These are phyloP conservation scores for Teleogryllus oceanicus DNA, from an alignment of 2,888 invertebrate genomes.

Conservation along the genomic window DNA sequence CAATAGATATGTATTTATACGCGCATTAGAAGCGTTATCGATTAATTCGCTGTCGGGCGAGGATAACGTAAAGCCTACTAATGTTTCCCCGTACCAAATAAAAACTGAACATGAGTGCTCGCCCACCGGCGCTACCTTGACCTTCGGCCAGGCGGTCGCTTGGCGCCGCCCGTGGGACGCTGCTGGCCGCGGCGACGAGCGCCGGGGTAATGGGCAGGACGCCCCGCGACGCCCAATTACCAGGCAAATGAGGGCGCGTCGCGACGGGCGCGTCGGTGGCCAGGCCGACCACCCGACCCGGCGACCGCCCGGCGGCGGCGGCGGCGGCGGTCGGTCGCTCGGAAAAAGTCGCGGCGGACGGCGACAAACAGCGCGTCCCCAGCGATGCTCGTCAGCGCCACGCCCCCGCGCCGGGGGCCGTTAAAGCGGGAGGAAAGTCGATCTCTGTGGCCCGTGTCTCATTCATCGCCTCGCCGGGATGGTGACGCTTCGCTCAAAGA, in stretches of 20 bases:
- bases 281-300: background rate
- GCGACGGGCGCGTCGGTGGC: background rate
- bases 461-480: background rate
- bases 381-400: background rate
- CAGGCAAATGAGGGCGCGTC: background rate
- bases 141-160: background rate
- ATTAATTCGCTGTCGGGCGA: no score
- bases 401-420: background rate
- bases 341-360: background rate
- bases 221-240: background rate
- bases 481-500: background rate
- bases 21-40: no score
- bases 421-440: constrained; percentile 9
- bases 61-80: no score
- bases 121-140: no score
- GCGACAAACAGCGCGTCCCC: constrained; percentile 1
- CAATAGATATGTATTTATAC: no score
- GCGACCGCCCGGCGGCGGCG: background rate
- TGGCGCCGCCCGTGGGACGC: background rate
- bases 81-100: no score
- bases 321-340: background rate
- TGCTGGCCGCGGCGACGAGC: background rate
- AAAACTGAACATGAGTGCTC: no score
- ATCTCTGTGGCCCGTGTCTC: background rate
- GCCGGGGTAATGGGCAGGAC: background rate